A percentile compares a stretch with the other conserved stretches of the same genome.
Conservation (phyloP, 2,113 vertebrate species). For the Toxotes jaculatrix region DNA sequence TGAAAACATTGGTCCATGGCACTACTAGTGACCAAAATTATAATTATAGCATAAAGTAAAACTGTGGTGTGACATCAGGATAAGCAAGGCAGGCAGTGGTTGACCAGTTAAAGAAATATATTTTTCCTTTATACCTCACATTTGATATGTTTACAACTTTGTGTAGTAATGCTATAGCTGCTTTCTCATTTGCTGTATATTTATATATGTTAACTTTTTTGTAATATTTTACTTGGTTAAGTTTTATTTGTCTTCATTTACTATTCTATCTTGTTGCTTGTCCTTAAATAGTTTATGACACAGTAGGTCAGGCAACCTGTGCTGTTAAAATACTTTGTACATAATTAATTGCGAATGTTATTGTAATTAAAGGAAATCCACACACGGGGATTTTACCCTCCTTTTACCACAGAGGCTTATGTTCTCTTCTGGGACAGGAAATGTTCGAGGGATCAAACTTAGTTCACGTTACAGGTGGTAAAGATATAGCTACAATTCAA, state of each 20-base stretch:
- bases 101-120: too few relatives aligned
- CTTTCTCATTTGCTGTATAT: not conserved
- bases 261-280: not conserved
- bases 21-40: not conserved
- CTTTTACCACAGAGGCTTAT: conserved; percentile 61
- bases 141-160: not conserved
- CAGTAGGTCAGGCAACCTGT: conserved; percentile 29
- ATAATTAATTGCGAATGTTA: conserved; percentile 66
- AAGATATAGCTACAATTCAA: conserved; percentile 72
- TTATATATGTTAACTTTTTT: not conserved
- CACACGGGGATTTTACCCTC: conserved; percentile 55
- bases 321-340: conserved; percentile 58
- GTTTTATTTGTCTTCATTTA: not conserved
- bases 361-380: conserved; percentile 70
- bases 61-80: too few relatives aligned
- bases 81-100: too few relatives aligned
- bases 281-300: conserved; percentile 26
- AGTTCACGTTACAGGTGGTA: conserved; percentile 79
- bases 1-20: not conserved
- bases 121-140: too few relatives aligned
- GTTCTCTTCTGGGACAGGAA: conserved; percentile 73
- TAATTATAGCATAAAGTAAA: too few relatives aligned
- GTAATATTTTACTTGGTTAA: not conserved
- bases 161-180: not conserved
- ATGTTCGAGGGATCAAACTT: conserved; percentile 73